These are phyloP conservation scores for Micrastur ruficollis DNA, from an alignment of 2,797 vertebrate genomes.

Conservation along the genomic window DNA sequence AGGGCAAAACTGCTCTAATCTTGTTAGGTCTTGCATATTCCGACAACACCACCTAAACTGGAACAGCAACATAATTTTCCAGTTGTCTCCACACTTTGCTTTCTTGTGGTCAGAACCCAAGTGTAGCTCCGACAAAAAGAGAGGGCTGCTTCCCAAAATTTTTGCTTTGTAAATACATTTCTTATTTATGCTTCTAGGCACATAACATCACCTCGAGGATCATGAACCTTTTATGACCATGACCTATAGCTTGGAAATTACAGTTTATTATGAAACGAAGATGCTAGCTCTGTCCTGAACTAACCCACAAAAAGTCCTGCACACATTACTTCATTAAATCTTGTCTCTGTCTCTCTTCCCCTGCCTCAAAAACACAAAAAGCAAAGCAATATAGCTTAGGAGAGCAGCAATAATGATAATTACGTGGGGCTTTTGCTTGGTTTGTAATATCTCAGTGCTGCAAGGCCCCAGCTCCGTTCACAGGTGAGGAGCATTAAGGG, in stretches of 20 bases:
- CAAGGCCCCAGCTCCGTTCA: neutral
- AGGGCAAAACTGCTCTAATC: conserved; percentile 32
- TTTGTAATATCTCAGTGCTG: neutral
- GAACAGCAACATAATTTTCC: conserved; percentile 43
- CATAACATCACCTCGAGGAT: neutral
- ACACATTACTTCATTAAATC: neutral
- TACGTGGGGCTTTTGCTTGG: neutral
- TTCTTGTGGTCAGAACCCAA: conserved; percentile 56
- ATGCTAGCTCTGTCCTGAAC: neutral
- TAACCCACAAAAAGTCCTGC: neutral
- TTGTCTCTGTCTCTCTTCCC: neutral
- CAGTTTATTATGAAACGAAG: neutral
- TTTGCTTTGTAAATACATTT: conserved; percentile 7
- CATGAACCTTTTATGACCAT: neutral
- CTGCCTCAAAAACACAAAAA: neutral
- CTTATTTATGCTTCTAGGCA: neutral
- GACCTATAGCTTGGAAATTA: neutral
- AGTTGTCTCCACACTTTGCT: conserved; percentile 11
- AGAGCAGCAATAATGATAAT: neutral
- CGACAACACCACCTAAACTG: conserved; percentile 38
- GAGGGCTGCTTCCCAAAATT: neutral
- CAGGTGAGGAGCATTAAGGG: neutral
- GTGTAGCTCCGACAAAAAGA: neutral
- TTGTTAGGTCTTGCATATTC: conserved; percentile 51
- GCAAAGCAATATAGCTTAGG: neutral